Conservation (phyloP, 92 coral and sea anemone genomes). For the Porites divaricata region DNA sequence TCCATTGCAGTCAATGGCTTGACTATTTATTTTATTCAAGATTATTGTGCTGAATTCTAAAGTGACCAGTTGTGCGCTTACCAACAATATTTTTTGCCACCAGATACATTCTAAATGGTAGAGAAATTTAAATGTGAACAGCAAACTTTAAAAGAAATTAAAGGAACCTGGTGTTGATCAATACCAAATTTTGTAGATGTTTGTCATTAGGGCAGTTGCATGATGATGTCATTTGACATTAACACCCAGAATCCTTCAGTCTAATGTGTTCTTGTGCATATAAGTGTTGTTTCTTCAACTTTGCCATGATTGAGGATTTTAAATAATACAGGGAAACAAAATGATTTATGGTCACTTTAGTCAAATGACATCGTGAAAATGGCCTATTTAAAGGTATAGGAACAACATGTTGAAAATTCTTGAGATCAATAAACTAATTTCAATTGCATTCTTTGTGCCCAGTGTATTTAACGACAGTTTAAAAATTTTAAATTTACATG, state of each 20-base stretch:
- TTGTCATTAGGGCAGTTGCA: not conserved
- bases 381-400: not conserved
- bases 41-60: not conserved
- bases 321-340: too few relatives aligned
- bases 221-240: too few relatives aligned
- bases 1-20: not conserved
- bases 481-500: too few relatives aligned
- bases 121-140: slow-evolving; percentile 5
- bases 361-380: too few relatives aligned
- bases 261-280: too few relatives aligned
- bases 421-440: slow-evolving; percentile 25
- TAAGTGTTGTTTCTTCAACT: too few relatives aligned
- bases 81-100: not conserved
- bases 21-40: not conserved
- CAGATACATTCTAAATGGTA: not conserved
- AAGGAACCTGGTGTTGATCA: slow-evolving; percentile 1
- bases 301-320: too few relatives aligned
- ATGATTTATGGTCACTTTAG: too few relatives aligned
- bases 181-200: not conserved
- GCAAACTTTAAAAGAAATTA: not conserved
- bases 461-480: not conserved
- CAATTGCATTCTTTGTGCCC: not conserved
- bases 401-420: not conserved
- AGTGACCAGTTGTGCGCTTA: not conserved
- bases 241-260: too few relatives aligned